phyloP scores from a whole-genome alignment of 1,140 invertebrate species.

The Mesaphorura yosii region DNA sequence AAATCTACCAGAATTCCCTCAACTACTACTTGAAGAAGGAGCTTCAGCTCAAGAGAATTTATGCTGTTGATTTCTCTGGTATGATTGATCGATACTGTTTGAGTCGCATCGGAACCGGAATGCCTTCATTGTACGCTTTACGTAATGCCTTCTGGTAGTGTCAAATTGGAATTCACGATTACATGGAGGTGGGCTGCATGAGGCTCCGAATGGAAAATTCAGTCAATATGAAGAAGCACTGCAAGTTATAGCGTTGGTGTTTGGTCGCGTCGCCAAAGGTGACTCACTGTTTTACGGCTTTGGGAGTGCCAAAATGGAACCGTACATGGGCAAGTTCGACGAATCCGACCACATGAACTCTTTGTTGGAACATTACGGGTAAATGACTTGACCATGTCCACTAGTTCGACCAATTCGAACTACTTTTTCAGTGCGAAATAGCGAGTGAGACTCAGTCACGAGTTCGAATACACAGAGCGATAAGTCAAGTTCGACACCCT shows the following conservation, averaged over 20 bases:
- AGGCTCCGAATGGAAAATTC: not conserved
- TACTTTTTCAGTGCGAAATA: too few species aligned
- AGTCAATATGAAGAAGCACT: slow-evolving; percentile 15
- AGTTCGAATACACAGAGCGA: too few species aligned
- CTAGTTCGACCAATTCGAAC: too few species aligned
- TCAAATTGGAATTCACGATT: slow-evolving; percentile 9
- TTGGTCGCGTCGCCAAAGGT: slow-evolving; percentile 2
- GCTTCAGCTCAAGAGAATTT: slow-evolving; percentile 4
- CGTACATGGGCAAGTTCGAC: slow-evolving; percentile 9
- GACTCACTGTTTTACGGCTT: slow-evolving; percentile 17
- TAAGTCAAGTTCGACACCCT: too few species aligned
- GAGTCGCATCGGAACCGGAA: not conserved
- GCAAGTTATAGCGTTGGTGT: slow-evolving; percentile 5
- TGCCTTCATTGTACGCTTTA: not conserved
- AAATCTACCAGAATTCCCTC: not conserved
- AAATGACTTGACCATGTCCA: too few species aligned
- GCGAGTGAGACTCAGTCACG: too few species aligned
- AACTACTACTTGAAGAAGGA: slow-evolving; percentile 15
- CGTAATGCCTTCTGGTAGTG: slow-evolving; percentile 1
- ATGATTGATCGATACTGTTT: not conserved
- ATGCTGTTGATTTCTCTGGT: slow-evolving; percentile 16
- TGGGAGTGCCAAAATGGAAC: slow-evolving; percentile 12
- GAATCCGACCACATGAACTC: too few species aligned
- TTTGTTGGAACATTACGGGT: too few species aligned
- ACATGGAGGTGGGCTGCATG: slow-evolving; percentile 9